Evolutionary conservation across 2,797 vertebrate genomes (phyloP).

Genomic region (Aulostomus chinensis): DNA sequence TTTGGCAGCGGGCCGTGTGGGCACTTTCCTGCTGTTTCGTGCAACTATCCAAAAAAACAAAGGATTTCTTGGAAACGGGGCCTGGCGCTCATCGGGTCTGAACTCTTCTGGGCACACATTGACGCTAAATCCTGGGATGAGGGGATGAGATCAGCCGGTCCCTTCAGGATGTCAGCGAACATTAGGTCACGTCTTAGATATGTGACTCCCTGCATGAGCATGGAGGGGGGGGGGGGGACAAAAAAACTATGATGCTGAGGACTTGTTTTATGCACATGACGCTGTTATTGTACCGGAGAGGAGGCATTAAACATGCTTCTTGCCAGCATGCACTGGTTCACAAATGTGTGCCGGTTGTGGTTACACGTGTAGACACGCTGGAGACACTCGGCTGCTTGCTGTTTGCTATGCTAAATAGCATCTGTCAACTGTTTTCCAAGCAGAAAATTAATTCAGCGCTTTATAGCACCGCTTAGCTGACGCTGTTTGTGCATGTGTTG

Average conservation of each 20-base stretch:
- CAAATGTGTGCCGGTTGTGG: slow-evolving; percentile 3
- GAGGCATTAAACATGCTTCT: neutral
- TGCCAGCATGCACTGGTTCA: slow-evolving; percentile 15
- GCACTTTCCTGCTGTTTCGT: slow-evolving; percentile 20
- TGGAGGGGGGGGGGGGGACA: no score
- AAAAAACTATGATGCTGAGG: neutral
- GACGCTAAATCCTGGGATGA: slow-evolving; percentile 3
- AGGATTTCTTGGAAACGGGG: slow-evolving; percentile 38
- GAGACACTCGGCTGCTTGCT: slow-evolving; percentile 20
- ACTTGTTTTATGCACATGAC: neutral
- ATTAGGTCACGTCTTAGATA: slow-evolving; percentile 23
- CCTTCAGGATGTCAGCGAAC: slow-evolving; percentile 3
- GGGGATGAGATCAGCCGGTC: slow-evolving; percentile 37
- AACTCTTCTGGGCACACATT: slow-evolving; percentile 1
- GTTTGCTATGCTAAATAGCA: slow-evolving; percentile 31
- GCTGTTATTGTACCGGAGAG: neutral
- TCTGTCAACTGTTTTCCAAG: slow-evolving; percentile 38
- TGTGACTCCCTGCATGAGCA: neutral
- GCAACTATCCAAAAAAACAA: slow-evolving; percentile 24
- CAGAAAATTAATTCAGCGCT: slow-evolving; percentile 8
- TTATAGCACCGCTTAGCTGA: neutral
- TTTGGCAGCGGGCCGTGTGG: slow-evolving; percentile 18
- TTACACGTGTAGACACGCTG: slow-evolving; percentile 32
- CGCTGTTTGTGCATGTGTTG: slow-evolving; percentile 26
- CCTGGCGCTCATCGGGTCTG: slow-evolving; percentile 8